These are phyloP conservation scores for Echinometra lucunter DNA, from an alignment of 53 echinoderm and acorn worm genomes.

Conservation along the genomic window DNA sequence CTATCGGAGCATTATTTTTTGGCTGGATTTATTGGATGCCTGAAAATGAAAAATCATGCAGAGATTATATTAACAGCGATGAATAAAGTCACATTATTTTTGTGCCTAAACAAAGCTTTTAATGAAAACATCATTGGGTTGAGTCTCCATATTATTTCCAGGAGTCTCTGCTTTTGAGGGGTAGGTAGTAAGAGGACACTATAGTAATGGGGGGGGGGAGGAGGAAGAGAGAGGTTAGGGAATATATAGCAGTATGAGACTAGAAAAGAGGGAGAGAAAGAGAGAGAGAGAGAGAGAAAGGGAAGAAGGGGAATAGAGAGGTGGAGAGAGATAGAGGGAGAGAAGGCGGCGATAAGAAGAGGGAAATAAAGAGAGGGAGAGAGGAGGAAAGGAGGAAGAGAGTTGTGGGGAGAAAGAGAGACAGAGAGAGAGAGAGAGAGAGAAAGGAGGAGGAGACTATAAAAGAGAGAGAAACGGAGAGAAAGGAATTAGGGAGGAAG, in stretches of 20 bases:
- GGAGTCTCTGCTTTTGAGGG: neutral
- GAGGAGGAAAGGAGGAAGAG: neutral
- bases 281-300: neutral
- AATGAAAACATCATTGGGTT: neutral
- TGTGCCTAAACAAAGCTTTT: neutral
- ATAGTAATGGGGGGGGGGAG: neutral
- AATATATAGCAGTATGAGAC: neutral
- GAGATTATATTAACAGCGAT: neutral
- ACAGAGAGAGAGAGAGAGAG: neutral
- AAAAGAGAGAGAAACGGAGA: neutral
- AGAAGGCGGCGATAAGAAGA: neutral
- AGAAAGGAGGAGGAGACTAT: too few relatives aligned
- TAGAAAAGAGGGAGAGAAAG: neutral
- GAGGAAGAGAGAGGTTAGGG: neutral
- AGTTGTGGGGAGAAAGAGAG: neutral
- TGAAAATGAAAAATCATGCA: neutral
- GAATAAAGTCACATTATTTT: conserved; percentile 9
- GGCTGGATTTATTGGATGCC: neutral
- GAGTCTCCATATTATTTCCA: neutral
- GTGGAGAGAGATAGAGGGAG: neutral
- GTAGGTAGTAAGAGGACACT: neutral
- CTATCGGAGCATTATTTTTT: neutral
- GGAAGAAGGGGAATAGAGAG: neutral
- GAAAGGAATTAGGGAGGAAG: neutral
- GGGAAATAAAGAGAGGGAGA: neutral